A percentile compares a stretch with the other conserved stretches of the same genome.
These are phyloP conservation scores for Polyommatus icarus DNA, from an alignment of 2,888 invertebrate genomes.

Conservation along the genomic window DNA sequence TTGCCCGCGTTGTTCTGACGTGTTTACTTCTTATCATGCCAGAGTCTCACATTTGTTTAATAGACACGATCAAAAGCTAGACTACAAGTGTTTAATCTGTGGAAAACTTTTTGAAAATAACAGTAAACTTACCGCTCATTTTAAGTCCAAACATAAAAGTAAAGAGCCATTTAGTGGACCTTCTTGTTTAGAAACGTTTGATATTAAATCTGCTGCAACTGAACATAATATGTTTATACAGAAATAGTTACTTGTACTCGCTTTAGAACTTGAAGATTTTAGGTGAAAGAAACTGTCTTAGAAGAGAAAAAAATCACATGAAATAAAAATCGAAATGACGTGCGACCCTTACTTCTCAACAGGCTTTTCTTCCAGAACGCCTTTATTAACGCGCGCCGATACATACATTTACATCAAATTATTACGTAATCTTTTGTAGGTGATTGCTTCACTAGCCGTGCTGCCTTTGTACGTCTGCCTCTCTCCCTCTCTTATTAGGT, in stretches of 20 bases:
- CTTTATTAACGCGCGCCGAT: too few relatives aligned
- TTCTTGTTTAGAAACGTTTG: conserved; percentile 54
- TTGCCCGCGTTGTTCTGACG: conserved; percentile 66
- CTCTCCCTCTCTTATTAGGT: neutral
- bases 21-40: conserved; percentile 62
- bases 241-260: conserved; percentile 42
- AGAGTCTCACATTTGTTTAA: conserved; percentile 65
- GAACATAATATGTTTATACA: conserved; percentile 55
- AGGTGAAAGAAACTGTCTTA: too few relatives aligned
- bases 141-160: conserved; percentile 53
- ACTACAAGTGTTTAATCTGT: conserved; percentile 58
- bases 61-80: conserved; percentile 54
- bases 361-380: too few relatives aligned
- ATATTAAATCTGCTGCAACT: conserved; percentile 55
- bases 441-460: neutral
- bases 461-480: neutral
- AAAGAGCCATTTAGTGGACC: conserved; percentile 52
- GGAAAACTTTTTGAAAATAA: conserved; percentile 59
- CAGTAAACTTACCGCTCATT: conserved; percentile 61
- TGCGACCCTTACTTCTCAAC: too few relatives aligned
- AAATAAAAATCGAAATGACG: too few relatives aligned
- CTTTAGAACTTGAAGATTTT: too few relatives aligned
- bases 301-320: too few relatives aligned
- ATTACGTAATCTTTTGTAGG: neutral
- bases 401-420: too few relatives aligned